phyloP scores from a whole-genome alignment of 2,797 vertebrate species.

The Euphonia xanthogaster region DNA sequence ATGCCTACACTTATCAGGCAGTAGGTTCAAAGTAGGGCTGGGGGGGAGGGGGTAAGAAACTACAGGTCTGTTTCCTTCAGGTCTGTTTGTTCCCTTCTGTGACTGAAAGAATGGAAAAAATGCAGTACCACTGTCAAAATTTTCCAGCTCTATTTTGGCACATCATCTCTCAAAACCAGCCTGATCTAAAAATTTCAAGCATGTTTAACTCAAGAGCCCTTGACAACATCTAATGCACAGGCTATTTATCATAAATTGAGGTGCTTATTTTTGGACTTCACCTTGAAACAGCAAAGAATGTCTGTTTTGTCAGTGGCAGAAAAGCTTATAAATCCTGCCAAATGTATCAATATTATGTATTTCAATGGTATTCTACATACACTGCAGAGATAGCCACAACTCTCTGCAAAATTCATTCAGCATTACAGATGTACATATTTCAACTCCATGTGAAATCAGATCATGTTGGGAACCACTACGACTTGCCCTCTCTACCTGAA shows the following conservation, averaged over 20 bases:
- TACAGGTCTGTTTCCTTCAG: neutral
- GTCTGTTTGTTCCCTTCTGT: neutral
- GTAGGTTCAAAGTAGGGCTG: neutral
- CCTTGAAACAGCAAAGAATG: neutral
- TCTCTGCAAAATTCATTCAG: neutral
- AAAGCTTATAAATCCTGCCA: neutral
- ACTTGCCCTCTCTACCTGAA: neutral
- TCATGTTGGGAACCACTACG: neutral
- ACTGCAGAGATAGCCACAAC: neutral
- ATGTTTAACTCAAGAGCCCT: constrained; percentile 40
- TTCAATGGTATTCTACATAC: neutral
- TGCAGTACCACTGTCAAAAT: neutral
- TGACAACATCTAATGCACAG: constrained; percentile 27
- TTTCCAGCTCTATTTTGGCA: constrained; percentile 14
- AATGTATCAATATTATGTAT: neutral
- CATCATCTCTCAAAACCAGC: neutral
- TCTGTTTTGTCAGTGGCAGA: neutral
- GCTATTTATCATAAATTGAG: constrained; percentile 32
- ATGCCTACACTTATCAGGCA: neutral
- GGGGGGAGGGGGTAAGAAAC: neutral
- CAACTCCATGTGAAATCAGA: neutral
- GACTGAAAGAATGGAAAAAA: neutral
- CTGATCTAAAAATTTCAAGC: constrained; percentile 33
- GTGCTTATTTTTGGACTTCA: constrained; percentile 37
- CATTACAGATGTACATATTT: neutral